Percentiles rank a stretch among this genome's conserved stretches.
phyloP scores from a whole-genome alignment of 2,888 invertebrate species.

The Halocaridina rubra region DNA sequence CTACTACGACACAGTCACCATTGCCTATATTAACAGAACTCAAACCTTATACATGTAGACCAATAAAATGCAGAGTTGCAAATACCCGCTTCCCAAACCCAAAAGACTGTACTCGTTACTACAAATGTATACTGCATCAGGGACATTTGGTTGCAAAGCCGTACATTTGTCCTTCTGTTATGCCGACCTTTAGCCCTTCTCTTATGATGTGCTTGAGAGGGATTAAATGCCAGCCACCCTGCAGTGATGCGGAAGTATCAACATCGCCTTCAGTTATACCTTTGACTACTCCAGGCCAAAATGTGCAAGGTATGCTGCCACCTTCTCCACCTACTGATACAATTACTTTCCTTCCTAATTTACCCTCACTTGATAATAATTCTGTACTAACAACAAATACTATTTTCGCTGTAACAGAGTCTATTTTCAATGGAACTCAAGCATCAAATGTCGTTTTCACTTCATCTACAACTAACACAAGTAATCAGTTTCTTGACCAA shows the following conservation, averaged over 20 bases:
- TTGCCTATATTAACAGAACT: no score
- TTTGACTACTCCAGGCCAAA: no score
- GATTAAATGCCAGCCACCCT: slow-evolving; percentile 9
- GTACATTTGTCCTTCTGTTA: slow-evolving; percentile 13
- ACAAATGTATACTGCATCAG: slow-evolving; percentile 15
- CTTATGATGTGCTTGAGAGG: slow-evolving; percentile 41
- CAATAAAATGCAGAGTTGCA: not conserved
- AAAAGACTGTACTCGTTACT: slow-evolving; percentile 23
- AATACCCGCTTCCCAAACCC: slow-evolving; percentile 33
- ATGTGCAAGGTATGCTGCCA: not conserved
- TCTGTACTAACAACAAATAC: not conserved
- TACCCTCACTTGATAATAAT: not conserved
- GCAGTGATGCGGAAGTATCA: not conserved
- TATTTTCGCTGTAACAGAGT: not conserved
- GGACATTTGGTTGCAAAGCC: slow-evolving; percentile 5
- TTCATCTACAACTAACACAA: not conserved
- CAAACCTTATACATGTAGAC: no score
- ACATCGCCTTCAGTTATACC: not conserved
- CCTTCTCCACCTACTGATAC: not conserved
- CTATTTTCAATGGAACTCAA: not conserved
- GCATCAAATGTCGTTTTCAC: not conserved
- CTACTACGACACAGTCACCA: no score
- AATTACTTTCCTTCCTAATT: not conserved
- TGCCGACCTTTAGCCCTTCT: slow-evolving; percentile 36
- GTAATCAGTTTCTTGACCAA: no score